These are phyloP conservation scores for Balaeniceps rex DNA, from an alignment of 2,113 vertebrate genomes.

Conservation along the genomic window DNA sequence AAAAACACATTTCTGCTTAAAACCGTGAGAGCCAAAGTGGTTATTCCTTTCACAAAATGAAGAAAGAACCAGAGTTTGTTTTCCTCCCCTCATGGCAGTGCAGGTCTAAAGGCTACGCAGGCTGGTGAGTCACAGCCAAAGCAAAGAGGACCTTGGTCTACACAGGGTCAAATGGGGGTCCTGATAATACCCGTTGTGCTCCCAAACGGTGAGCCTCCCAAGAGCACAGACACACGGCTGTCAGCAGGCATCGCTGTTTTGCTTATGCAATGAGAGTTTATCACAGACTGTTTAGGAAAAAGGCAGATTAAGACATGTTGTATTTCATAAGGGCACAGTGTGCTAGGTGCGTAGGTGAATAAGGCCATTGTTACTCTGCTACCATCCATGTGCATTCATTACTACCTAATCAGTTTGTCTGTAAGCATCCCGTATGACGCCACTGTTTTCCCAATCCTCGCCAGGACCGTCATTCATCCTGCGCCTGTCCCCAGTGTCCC, in stretches of 20 bases:
- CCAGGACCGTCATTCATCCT: too few species aligned
- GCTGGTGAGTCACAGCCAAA: neutral
- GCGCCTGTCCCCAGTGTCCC: accelerated
- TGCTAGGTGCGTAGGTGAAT: accelerated
- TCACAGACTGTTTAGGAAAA: too few species aligned
- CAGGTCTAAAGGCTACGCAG: too few species aligned
- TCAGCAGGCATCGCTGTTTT: neutral
- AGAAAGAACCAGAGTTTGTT: neutral
- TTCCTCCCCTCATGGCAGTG: neutral
- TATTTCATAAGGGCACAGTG: accelerated
- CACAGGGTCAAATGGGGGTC: neutral
- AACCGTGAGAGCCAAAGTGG: neutral
- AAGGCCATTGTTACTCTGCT: neutral
- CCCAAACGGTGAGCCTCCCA: accelerated
- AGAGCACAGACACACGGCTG: neutral
- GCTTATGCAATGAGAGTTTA: too few species aligned
- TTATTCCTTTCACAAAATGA: neutral
- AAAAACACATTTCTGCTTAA: neutral
- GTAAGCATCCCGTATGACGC: accelerated
- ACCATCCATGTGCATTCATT: neutral
- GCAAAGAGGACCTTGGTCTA: neutral
- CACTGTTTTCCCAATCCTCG: accelerated
- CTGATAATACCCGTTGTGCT: accelerated
- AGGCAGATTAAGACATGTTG: neutral
- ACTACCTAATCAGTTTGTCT: accelerated